Evolutionary conservation across 1,140 invertebrate species (phyloP), one percentile per base, ranked within the genome.

Genomic region (Drosophila auraria): DNA sequence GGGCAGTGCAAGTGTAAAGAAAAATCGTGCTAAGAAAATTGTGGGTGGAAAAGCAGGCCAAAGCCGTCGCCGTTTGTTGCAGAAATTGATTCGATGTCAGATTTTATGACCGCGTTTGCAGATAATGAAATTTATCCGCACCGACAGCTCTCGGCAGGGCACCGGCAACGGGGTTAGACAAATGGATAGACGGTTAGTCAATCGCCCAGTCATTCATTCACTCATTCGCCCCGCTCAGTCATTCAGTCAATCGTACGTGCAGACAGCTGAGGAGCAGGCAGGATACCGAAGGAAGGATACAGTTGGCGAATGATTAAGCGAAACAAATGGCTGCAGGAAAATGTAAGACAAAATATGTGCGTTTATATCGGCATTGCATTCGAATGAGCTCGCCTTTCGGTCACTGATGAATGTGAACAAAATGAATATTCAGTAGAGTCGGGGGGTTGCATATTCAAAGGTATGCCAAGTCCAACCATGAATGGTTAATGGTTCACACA

Each of bases 121-220:
- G 84, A 89, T 87, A 87, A 87, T 87, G 83, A 87, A 87, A 87
- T 89, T 87, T 81, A 89, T 89, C 73, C 66, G 61, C 47, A 65
- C 17, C 72, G 38, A 40, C 30, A 56, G 30, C 42, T 9, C 17
- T 9, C 17, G 25, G 20, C 11, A 14, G 44, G 49, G 11, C 4
- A 51, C 36, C 30, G 38, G 15, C n/a, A 44, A 45, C n/a, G 20
- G 50, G 56, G 47, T 56, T 44, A 63, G 60, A 61, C 38, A 81
- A 45, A 68, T 47, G 65, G 73, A 50, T 47, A 45, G 56, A 49
- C 60, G 59, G 50, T 40, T 45, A 74, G 44, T 45, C 33, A 59
- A 54, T 65, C 49, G 59, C 17, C 68, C 66, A 70, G 44, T 59
- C 70, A 73, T 20, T 60, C 66, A 44, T 11, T 73, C 54, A 60